Evolutionary conservation across 2,888 invertebrate genomes (phyloP), one percentile per base, ranked within the genome.

Genomic region (Alviniconcha strummeri): DNA sequence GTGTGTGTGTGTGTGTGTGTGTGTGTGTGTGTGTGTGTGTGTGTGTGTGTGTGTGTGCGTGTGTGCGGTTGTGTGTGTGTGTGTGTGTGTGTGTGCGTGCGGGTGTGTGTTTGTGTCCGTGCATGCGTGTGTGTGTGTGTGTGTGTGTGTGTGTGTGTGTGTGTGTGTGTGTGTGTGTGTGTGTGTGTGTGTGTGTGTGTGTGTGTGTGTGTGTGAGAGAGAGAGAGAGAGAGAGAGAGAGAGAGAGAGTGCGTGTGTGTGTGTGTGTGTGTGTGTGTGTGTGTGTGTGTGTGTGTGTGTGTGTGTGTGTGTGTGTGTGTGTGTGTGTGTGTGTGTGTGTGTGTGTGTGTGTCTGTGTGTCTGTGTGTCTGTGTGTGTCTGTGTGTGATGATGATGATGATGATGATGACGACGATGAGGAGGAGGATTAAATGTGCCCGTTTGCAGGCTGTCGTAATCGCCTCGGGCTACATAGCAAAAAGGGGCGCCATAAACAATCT

Each of bases 141-240:
- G 17, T 69, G 17, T 72, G 52, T 17, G 52, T 17, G 52, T 13
- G 13, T 54, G 54, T 74, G 74, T 74, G 74, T 74, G 36, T 36
- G 74, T 74, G 74, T 74, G 74, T 74, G 74, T 74, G 74, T 74
- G 74, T 74, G 74, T 74, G 74, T 74, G 74, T 74, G 74, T 74
- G 74, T 74, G 74, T 74, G 74, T 54, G 54, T 54, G 74, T 74
- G 74, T 54, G 74, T 74, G 54, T 54, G 74, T 54, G 74, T 54
- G 74, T 74, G 74, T 54, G 54, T 74, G 74, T 54, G 74, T 74
- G 74, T 15, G 74, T 74, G 74, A 7, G 69, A n/a, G n/a, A n/a
- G n/a, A n/a, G n/a, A n/a, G n/a, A n/a, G n/a, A n/a, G n/a, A n/a
- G n/a, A n/a, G n/a, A n/a, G n/a, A n/a, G n/a, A n/a, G n/a, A n/a